phyloP scores from a whole-genome alignment of 2,113 vertebrate genomes.

The Phalacrocorax aristotelis region DNA sequence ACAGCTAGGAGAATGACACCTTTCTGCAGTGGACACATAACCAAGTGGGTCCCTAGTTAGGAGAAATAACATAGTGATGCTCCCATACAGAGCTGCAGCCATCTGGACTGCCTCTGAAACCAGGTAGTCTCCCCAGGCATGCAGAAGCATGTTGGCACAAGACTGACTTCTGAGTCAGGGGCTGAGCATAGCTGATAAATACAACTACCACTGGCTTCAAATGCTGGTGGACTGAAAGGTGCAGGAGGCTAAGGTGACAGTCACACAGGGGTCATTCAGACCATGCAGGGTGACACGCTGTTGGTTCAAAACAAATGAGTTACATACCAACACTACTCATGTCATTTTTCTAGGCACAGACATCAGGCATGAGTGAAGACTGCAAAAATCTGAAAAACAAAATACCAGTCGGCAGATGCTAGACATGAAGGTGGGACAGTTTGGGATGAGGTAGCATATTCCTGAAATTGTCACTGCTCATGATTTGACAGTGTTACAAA shows the following conservation, averaged over 20 bases:
- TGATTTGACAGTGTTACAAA: conserved; percentile 47
- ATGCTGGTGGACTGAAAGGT: neutral
- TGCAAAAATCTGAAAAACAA: neutral
- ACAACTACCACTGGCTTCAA: neutral
- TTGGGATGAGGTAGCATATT: neutral
- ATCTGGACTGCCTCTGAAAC: neutral
- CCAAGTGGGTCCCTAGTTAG: neutral
- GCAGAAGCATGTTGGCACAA: neutral
- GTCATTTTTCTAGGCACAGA: neutral
- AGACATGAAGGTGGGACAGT: conserved; percentile 2
- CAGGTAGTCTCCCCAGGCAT: accelerated
- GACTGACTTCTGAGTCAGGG: neutral
- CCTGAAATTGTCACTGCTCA: conserved; percentile 25
- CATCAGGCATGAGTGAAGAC: neutral
- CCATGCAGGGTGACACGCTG: neutral
- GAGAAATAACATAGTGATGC: neutral
- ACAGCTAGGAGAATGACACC: neutral
- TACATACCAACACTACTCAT: neutral
- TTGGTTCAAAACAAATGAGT: neutral
- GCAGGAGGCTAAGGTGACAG: neutral
- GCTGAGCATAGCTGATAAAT: neutral
- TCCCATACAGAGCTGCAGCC: neutral
- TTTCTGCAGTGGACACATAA: neutral
- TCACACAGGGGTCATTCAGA: neutral
- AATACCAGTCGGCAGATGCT: neutral